A percentile compares a stretch with the other conserved stretches of the same genome.
These are phyloP conservation scores for Omphaloscelis lunosa DNA, from an alignment of 2,888 invertebrate species.

Conservation along the genomic window DNA sequence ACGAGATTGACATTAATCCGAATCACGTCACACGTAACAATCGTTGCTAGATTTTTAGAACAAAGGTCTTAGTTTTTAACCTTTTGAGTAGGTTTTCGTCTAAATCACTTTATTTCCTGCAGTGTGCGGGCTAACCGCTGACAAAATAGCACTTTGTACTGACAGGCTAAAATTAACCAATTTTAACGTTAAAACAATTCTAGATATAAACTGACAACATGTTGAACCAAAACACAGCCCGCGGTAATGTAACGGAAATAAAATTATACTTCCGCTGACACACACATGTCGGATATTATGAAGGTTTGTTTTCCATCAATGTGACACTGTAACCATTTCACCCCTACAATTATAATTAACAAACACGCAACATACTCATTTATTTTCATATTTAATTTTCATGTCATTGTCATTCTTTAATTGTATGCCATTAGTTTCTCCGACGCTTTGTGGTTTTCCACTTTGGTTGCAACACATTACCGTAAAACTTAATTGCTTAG, in stretches of 20 bases:
- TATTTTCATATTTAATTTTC: constrained; percentile 30
- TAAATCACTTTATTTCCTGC: constrained; percentile 8
- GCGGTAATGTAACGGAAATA: constrained; percentile 22
- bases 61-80: constrained; percentile 2
- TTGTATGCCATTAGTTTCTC: constrained; percentile 17
- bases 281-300: constrained; percentile 20
- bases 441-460: constrained; percentile 18
- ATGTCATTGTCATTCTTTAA: constrained; percentile 37
- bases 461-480: background rate
- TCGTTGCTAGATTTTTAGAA: background rate
- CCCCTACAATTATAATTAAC: constrained; percentile 47
- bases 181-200: constrained; percentile 30
- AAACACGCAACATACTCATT: constrained; percentile 50
- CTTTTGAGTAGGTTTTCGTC: constrained; percentile 15
- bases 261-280: constrained; percentile 23
- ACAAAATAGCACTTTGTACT: constrained; percentile 21
- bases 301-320: constrained; percentile 31
- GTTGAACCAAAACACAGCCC: constrained; percentile 23
- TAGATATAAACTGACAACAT: constrained; percentile 27
- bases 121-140: background rate
- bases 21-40: background rate
- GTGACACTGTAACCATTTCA: constrained; percentile 27
- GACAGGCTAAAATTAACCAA: constrained; percentile 6
- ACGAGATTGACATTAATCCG: constrained; percentile 24
- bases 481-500: background rate